Evolutionary conservation across 2,797 vertebrate species (phyloP).

Genomic region (Pseudochirops cupreus): DNA sequence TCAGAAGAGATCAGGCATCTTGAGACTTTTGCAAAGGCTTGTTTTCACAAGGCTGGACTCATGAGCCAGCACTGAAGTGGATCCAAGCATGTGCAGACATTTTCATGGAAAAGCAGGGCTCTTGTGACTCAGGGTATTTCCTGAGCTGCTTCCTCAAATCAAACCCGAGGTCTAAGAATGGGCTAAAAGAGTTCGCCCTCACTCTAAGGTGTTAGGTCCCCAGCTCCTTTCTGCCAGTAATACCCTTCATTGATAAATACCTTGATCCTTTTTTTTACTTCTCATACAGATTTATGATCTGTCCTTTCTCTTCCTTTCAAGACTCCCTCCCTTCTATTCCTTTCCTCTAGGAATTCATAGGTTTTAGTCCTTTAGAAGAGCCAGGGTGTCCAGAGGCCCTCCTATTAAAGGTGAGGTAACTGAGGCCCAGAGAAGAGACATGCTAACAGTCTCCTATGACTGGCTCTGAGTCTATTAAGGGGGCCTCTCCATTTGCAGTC

Average conservation of each 20-base stretch:
- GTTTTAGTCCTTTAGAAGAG: neutral
- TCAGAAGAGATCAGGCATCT: neutral
- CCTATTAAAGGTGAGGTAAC: neutral
- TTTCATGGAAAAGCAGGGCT: constrained; percentile 47
- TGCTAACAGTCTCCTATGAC: neutral
- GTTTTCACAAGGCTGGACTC: neutral
- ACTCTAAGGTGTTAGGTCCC: neutral
- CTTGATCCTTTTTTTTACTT: neutral
- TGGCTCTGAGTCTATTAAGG: neutral
- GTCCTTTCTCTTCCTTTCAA: neutral
- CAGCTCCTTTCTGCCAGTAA: neutral
- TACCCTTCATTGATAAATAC: neutral
- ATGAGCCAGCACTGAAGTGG: neutral
- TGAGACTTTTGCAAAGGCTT: neutral
- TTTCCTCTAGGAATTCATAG: neutral
- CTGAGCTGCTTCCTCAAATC: constrained; percentile 8
- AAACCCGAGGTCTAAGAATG: constrained; percentile 37
- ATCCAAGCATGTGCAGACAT: neutral
- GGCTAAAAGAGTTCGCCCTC: neutral
- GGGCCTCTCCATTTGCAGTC: neutral
- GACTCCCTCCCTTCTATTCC: neutral
- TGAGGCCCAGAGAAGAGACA: neutral
- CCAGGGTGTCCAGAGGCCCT: neutral
- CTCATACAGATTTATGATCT: neutral
- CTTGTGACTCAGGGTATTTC: constrained; percentile 22